phyloP scores from a whole-genome alignment of 1,140 invertebrate species.

The Parapsyche elsis region DNA sequence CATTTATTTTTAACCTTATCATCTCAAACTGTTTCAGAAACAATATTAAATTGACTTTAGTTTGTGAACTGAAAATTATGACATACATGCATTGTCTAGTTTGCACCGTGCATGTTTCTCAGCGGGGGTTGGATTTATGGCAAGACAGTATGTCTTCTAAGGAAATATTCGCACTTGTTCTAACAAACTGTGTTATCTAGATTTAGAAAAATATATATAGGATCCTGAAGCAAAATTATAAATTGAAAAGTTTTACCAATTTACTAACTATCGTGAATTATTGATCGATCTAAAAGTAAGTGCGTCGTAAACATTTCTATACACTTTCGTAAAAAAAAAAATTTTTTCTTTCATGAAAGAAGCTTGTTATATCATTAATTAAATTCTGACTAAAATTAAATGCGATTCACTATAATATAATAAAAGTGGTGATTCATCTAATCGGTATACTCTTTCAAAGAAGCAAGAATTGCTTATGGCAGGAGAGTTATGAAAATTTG shows the following conservation, averaged over 20 bases:
- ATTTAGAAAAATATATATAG: no score
- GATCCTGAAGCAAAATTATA: not conserved
- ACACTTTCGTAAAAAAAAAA: not conserved
- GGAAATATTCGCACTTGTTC: slow-evolving; percentile 47
- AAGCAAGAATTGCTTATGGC: slow-evolving; percentile 37
- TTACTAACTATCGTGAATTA: not conserved
- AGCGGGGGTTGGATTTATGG: slow-evolving; percentile 53
- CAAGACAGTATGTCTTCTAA: slow-evolving; percentile 47
- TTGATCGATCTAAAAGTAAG: not conserved
- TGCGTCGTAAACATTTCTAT: not conserved
- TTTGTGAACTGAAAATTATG: slow-evolving; percentile 2
- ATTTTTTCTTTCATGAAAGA: not conserved
- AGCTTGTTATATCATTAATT: not conserved
- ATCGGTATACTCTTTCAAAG: slow-evolving; percentile 16
- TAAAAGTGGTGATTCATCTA: slow-evolving; percentile 9
- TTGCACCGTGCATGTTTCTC: slow-evolving; percentile 46
- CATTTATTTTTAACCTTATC: no score
- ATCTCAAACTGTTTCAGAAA: no score
- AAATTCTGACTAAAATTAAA: slow-evolving; percentile 22
- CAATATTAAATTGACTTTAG: no score
- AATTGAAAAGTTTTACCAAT: not conserved
- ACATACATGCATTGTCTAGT: slow-evolving; percentile 31
- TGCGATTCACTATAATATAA: slow-evolving; percentile 21
- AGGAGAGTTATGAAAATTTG: slow-evolving; percentile 40
- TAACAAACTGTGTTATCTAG: not conserved